Conservation (phyloP, 2,797 vertebrate genomes). For the Tragelaphus eurycerus region DNA sequence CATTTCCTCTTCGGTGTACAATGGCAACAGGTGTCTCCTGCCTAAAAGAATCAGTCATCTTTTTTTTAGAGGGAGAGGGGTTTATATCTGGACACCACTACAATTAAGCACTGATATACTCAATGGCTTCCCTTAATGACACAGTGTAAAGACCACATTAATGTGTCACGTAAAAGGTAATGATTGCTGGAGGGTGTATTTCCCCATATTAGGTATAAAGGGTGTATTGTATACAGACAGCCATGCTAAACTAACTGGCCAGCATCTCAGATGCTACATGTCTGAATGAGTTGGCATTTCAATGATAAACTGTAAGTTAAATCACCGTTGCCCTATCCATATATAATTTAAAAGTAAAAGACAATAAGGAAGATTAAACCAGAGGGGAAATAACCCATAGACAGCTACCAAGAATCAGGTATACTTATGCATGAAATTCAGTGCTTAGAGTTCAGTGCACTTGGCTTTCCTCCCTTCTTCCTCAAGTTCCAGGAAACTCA, state of each 20-base stretch:
- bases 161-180: not conserved
- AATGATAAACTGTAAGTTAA: not conserved
- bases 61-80: not conserved
- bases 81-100: not conserved
- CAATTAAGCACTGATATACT: not conserved
- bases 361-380: not conserved
- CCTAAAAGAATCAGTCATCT: not conserved
- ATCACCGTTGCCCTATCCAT: not conserved
- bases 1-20: not conserved
- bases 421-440: not conserved
- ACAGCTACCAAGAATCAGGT: not conserved
- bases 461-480: not conserved
- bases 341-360: not conserved
- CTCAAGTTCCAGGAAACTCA: not conserved
- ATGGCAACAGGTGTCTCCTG: not conserved
- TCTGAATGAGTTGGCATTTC: not conserved
- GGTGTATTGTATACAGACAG: not conserved
- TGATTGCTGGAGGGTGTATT: not conserved
- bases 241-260: not conserved
- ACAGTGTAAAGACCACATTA: not conserved
- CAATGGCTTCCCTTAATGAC: not conserved
- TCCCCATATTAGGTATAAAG: not conserved
- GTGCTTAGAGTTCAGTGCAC: not conserved
- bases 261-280: not conserved
- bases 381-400: not conserved